Evolutionary conservation across 2,797 vertebrate genomes (phyloP).

Genomic region (Paedocypris micromegethes): DNA sequence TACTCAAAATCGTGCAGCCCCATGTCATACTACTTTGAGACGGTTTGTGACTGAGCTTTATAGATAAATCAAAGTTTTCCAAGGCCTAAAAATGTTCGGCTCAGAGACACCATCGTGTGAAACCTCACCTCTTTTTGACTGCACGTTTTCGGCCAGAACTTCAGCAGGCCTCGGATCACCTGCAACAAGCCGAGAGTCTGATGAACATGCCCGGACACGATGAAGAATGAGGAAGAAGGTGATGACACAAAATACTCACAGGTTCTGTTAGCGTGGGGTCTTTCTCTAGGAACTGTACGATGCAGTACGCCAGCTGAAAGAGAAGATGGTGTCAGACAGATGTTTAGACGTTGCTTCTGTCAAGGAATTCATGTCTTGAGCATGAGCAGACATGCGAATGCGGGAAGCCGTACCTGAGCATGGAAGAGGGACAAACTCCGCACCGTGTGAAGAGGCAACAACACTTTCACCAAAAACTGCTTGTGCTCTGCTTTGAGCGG

Average conservation of each 20-base stretch:
- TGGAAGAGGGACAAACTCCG: constrained; percentile 98
- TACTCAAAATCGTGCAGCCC: too few relatives aligned
- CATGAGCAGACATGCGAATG: constrained; percentile 5
- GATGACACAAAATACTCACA: constrained; percentile 65
- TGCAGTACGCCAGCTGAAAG: constrained; percentile 94
- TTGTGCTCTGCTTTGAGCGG: constrained; percentile 98
- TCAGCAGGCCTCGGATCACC: constrained; percentile 98
- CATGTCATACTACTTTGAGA: too few relatives aligned
- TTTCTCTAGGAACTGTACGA: constrained; percentile 99
- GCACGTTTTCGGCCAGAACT: constrained; percentile 99
- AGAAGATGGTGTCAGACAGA: background rate
- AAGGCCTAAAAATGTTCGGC: too few relatives aligned
- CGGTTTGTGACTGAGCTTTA: too few relatives aligned
- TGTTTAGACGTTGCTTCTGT: background rate
- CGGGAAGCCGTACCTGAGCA: constrained; percentile 79
- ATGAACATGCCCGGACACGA: background rate
- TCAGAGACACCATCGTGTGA: too few relatives aligned
- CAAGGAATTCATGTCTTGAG: background rate
- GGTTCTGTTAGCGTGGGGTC: constrained; percentile 97
- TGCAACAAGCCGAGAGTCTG: constrained; percentile 43
- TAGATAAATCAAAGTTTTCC: too few relatives aligned
- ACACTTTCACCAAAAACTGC: constrained; percentile 98
- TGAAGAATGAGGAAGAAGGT: constrained; percentile 1
- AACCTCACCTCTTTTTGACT: constrained; percentile 95
- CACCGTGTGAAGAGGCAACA: constrained; percentile 96